These are phyloP conservation scores for Albula goreensis DNA, from an alignment of 2,113 vertebrate species.

Conservation along the genomic window DNA sequence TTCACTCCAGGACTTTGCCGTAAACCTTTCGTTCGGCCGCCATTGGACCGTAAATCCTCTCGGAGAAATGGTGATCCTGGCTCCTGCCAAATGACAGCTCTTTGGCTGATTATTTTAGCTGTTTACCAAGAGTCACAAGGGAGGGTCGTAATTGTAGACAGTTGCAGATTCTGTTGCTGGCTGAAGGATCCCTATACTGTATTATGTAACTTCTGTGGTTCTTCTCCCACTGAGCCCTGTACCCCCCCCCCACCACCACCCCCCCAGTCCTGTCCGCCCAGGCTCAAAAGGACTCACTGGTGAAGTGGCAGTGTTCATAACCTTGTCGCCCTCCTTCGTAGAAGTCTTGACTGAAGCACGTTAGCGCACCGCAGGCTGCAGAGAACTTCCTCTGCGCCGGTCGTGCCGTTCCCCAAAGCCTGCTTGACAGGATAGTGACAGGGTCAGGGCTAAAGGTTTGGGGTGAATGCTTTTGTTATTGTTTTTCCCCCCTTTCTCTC, in stretches of 20 bases:
- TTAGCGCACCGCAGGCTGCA: background rate
- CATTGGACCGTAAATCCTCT: background rate
- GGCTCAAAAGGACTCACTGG: background rate
- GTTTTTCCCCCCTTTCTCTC: background rate
- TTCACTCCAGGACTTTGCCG: background rate
- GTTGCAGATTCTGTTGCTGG: background rate
- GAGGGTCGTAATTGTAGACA: background rate
- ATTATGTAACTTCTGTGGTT: background rate
- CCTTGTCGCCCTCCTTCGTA: slow-evolving; percentile 3
- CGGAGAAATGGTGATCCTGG: background rate
- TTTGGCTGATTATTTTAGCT: background rate
- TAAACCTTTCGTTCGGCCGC: background rate
- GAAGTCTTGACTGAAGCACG: slow-evolving; percentile 7
- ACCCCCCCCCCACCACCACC: background rate
- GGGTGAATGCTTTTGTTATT: background rate
- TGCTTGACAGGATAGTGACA: background rate
- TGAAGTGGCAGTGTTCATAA: background rate
- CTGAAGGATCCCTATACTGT: background rate
- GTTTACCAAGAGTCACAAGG: background rate
- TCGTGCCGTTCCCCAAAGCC: background rate
- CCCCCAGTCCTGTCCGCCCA: background rate
- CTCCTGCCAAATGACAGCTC: background rate
- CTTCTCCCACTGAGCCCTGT: too few relatives aligned
- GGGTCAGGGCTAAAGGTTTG: background rate
- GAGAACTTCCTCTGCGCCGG: background rate